Base-by-base conservation (phyloP, 2,113 vertebrate genomes). In the Polypterus senegalus region DNA sequence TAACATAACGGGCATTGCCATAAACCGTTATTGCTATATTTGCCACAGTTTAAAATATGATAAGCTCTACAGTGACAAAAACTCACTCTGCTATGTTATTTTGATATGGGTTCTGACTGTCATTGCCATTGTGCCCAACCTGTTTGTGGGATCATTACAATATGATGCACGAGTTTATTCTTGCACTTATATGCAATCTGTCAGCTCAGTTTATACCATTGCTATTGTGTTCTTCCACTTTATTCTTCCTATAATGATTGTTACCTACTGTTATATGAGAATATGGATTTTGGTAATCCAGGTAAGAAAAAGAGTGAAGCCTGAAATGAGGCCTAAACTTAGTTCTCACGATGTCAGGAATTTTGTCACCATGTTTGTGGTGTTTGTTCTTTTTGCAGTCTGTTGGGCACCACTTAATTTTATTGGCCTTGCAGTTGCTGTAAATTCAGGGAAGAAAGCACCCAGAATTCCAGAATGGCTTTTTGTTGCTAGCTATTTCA, bases 351-450 rank as follows among this genome's bases (percentile, higher is more conserved):
- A 97, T 58, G 86, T 97, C 6, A 81, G 93, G 63, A 98, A 97
- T 79, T 98, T 98, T 59, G 74, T 97, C 56, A 97, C 94, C 55
- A 98, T 98, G 94, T 98, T 97, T 47, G 94, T 92, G 59, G 94
- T 97, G 0, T 98, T 98, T 11, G 92, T 98, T 59, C 89, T 98
- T 5, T 98, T 98, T 46, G 94, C 94, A 1, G 85, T 98, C 46
- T 97, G 94, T 84, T 98, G 95, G 95, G 95, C 91, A 2, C 95
- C 93, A 3, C 84, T 98, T 65, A 98, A 98, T 76, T 85, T 93
- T 6, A 95, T 98, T 6, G 93, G 96, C 9, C 82, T 98, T 45
- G 90, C 87, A 0, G 96, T 98, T 64, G 92, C 96, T 1, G 83
- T 92, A 10, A 85, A 85, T 60, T 92, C 95, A 0, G 71, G 81